These are phyloP conservation scores for Nesogale talazaci DNA, from an alignment of 2,113 vertebrate species.

Conservation along the genomic window DNA sequence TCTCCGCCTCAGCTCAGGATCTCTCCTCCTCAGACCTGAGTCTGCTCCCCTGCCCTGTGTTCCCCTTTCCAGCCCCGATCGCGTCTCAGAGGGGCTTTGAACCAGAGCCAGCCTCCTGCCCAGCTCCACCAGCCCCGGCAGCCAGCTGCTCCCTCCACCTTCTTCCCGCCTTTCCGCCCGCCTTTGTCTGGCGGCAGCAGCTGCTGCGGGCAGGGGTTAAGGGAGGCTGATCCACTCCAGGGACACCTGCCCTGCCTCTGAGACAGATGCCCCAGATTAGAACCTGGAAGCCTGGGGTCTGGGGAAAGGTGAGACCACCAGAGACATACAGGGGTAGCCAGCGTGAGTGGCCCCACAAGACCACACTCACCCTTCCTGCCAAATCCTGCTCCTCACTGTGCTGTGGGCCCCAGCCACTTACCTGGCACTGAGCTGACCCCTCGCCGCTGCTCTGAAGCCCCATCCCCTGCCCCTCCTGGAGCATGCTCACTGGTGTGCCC, in stretches of 20 bases:
- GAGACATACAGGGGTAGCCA: not conserved
- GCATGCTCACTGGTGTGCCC: not conserved
- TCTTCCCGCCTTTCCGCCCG: constrained; percentile 79
- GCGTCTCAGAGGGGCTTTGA: not conserved
- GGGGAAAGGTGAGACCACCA: not conserved
- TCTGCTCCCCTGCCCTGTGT: not conserved
- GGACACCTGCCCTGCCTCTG: not conserved
- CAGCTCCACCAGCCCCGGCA: accelerated
- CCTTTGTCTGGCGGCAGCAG: constrained; percentile 75
- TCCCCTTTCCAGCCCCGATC: too few species aligned
- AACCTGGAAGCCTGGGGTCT: not conserved
- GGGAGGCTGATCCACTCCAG: not conserved
- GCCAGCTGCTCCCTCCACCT: not conserved
- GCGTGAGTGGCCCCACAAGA: not conserved
- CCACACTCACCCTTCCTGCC: not conserved
- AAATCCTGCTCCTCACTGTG: not conserved
- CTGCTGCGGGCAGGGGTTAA: constrained; percentile 44
- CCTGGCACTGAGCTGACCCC: not conserved
- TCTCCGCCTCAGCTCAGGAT: not conserved
- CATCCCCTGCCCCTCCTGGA: not conserved
- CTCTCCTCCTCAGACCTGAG: too few species aligned
- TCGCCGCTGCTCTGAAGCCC: accelerated
- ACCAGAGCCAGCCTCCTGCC: not conserved
- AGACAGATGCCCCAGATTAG: not conserved
- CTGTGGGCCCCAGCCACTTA: not conserved